These are phyloP conservation scores for Otocyon megalotis DNA, from an alignment of 2,113 vertebrate species.

Conservation along the genomic window DNA sequence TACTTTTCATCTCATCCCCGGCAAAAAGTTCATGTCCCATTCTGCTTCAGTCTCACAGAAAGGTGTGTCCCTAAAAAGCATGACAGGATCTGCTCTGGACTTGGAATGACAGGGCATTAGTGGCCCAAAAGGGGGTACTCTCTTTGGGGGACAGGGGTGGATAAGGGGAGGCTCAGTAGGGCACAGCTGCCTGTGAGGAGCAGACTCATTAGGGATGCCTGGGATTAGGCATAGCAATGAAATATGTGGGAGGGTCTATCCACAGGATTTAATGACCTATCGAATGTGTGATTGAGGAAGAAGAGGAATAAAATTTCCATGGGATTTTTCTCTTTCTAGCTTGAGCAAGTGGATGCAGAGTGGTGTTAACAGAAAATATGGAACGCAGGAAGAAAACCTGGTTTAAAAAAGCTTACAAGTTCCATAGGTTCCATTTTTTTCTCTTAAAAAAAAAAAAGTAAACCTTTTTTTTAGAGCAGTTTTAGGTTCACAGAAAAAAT, in stretches of 20 bases:
- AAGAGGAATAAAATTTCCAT: neutral
- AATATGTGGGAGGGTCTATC: neutral
- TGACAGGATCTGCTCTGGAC: neutral
- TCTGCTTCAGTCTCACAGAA: neutral
- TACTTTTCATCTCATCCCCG: neutral
- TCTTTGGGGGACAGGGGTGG: neutral
- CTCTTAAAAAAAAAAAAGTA: neutral
- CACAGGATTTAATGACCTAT: neutral
- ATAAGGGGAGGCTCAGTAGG: no score
- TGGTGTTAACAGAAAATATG: neutral
- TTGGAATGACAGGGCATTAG: neutral
- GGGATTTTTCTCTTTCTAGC: neutral
- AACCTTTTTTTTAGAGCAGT: neutral
- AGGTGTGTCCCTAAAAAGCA: neutral
- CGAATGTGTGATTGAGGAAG: neutral
- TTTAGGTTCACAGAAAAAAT: neutral
- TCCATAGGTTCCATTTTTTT: neutral
- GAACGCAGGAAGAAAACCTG: neutral
- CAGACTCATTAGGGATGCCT: neutral
- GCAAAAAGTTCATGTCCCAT: neutral
- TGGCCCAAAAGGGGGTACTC: fast-evolving
- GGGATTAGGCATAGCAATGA: neutral
- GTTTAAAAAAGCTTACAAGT: neutral
- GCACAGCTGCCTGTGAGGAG: fast-evolving
- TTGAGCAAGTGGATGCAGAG: neutral